These are phyloP conservation scores for Charina bottae DNA, from an alignment of 2,113 vertebrate genomes.

Conservation along the genomic window DNA sequence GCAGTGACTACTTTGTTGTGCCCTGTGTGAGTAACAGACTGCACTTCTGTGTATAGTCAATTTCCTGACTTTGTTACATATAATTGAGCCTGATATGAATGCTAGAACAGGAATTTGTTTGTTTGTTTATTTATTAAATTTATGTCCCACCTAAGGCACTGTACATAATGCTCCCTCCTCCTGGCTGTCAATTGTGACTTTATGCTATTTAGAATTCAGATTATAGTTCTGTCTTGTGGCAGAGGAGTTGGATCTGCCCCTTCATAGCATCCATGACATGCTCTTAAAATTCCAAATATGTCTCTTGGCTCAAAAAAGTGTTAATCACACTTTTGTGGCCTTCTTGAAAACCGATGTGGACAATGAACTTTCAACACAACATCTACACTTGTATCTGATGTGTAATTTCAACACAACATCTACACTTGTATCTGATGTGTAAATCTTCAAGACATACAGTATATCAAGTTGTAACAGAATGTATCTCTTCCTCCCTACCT, in stretches of 20 bases:
- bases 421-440: background rate
- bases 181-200: no score
- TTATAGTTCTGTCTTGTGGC: no score
- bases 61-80: background rate
- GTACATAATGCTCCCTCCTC: background rate
- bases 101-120: background rate
- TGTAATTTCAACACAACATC: background rate
- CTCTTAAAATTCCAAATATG: no score
- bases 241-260: no score
- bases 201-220: no score
- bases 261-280: no score
- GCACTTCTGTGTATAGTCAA: background rate
- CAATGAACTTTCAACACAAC: background rate
- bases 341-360: background rate
- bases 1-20: background rate
- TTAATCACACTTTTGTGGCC: background rate
- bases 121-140: background rate
- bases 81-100: background rate
- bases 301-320: background rate
- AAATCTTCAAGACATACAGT: background rate
- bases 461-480: background rate
- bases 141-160: background rate
- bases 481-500: background rate
- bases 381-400: no score
- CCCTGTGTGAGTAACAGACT: background rate